Evolutionary conservation across 2,113 vertebrate species (phyloP).

Genomic region (Axis porcinus): DNA sequence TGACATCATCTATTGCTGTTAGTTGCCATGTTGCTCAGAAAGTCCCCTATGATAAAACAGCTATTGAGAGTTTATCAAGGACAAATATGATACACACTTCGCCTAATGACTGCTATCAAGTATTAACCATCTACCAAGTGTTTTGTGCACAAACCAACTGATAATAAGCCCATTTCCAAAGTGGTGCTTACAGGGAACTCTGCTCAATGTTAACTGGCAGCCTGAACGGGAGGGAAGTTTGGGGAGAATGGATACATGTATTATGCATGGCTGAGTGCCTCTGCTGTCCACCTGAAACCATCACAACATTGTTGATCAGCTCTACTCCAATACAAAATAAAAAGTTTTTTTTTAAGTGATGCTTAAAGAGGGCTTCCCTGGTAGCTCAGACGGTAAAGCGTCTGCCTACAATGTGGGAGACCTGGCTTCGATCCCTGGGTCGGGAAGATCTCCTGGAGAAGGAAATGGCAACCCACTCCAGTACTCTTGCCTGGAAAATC

Average conservation of each 20-base stretch:
- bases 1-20: slow-evolving; percentile 10
- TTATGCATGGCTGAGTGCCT: neutral
- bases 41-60: slow-evolving; percentile 41
- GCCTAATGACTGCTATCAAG: slow-evolving; percentile 45
- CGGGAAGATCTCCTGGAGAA: no score
- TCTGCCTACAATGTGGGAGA: no score
- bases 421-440: no score
- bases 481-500: no score
- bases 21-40: slow-evolving; percentile 57
- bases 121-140: slow-evolving; percentile 32
- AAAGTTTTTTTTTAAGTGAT: neutral
- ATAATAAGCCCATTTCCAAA: neutral
- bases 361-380: neutral
- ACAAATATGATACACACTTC: slow-evolving; percentile 15
- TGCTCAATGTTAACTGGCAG: neutral
- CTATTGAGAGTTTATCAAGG: slow-evolving; percentile 2
- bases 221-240: neutral
- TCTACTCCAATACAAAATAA: neutral
- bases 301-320: neutral
- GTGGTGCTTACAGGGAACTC: neutral
- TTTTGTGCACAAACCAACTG: slow-evolving; percentile 22
- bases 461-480: no score
- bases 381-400: no score
- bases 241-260: neutral
- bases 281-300: neutral